Conservation (phyloP, 2,113 vertebrate species). For the Odocoileus hemionus region DNA sequence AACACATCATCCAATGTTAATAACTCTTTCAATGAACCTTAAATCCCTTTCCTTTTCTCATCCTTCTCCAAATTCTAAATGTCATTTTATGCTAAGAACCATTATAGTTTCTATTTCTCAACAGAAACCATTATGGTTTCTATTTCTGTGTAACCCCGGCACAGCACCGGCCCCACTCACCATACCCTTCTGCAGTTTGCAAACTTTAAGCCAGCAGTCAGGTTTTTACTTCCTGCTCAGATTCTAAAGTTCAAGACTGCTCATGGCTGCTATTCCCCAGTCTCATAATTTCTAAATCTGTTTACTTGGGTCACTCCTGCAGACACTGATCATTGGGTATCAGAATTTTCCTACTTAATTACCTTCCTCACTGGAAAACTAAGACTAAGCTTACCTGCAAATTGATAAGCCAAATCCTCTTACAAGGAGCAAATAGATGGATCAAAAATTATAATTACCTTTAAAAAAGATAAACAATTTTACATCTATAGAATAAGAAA, state of each 20-base stretch:
- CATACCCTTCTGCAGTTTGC: neutral
- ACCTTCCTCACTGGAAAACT: neutral
- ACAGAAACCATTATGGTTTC: neutral
- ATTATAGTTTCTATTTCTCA: neutral
- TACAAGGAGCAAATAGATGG: neutral
- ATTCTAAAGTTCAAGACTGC: conserved; percentile 5
- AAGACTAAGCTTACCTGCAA: neutral
- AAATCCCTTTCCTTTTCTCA: conserved; percentile 61
- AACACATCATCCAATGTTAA: conserved; percentile 49
- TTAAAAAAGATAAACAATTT: conserved; percentile 2
- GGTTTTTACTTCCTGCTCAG: conserved; percentile 37
- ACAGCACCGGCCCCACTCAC: neutral
- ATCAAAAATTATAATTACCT: neutral
- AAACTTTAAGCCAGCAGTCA: neutral
- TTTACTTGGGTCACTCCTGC: neutral
- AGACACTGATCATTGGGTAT: neutral
- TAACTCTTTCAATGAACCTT: conserved; percentile 56
- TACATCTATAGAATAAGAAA: neutral
- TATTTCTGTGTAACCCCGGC: neutral
- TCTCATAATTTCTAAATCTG: conserved; percentile 2
- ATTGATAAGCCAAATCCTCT: neutral
- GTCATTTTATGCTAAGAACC: neutral
- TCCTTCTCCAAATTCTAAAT: conserved; percentile 11
- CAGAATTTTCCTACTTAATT: neutral
- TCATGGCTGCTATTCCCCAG: neutral